Conservation (phyloP, 1,140 invertebrate genomes). For the Drosophila nebulosa region DNA sequence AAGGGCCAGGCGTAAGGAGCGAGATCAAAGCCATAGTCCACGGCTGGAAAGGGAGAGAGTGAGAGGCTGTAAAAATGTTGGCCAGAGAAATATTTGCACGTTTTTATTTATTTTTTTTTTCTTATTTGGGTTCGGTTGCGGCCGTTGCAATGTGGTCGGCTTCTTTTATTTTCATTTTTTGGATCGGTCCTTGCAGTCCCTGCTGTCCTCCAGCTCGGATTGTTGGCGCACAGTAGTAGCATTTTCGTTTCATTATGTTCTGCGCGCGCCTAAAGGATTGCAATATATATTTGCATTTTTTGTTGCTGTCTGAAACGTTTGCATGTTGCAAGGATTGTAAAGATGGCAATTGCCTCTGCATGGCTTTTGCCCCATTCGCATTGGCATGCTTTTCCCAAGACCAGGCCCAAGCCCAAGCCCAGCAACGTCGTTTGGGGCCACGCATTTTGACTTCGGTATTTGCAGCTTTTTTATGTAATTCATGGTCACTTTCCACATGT, state of each 20-base stretch:
- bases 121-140: conserved; percentile 58
- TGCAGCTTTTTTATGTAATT: conserved; percentile 78
- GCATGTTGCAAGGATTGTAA: conserved; percentile 45
- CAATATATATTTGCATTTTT: conserved; percentile 72
- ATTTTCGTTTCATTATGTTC: conserved; percentile 78
- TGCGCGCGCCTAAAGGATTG: conserved; percentile 74
- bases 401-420: conserved; percentile 9
- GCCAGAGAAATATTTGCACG: conserved; percentile 78
- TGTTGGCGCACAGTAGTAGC: conserved; percentile 46
- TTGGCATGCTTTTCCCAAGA: conserved; percentile 54
- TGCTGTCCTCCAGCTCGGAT: conserved; percentile 17
- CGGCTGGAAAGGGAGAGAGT: not conserved
- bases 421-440: conserved; percentile 53
- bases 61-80: conserved; percentile 71
- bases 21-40: not conserved
- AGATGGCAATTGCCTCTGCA: conserved; percentile 43
- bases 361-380: not conserved
- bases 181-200: conserved; percentile 43
- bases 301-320: conserved; percentile 38
- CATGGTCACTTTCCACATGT: conserved; percentile 67
- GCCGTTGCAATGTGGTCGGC: conserved; percentile 40
- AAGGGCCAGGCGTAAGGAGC: conserved; percentile 23
- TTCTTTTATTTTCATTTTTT: not conserved
- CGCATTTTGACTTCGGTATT: conserved; percentile 79
- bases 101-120: conserved; percentile 74